phyloP scores from a whole-genome alignment of 2,797 vertebrate genomes.

The Melopsittacus undulatus region DNA sequence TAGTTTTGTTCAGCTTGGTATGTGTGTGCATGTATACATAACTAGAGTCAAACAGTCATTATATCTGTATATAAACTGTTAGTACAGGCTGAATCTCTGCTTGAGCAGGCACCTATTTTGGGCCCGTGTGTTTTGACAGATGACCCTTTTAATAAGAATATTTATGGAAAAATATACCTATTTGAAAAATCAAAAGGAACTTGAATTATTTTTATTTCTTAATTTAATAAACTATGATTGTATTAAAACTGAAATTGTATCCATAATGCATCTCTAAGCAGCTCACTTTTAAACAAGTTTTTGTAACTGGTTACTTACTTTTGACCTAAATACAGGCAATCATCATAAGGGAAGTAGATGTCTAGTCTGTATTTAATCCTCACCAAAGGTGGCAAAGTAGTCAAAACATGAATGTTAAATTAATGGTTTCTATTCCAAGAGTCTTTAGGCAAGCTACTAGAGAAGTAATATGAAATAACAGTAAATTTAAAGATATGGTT shows the following conservation, averaged over 20 bases:
- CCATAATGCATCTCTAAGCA: background rate
- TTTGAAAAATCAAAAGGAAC: background rate
- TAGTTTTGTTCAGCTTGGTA: background rate
- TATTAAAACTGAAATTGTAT: background rate
- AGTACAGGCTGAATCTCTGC: background rate
- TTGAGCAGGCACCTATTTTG: background rate
- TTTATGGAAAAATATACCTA: constrained; percentile 26
- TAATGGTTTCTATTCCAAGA: background rate
- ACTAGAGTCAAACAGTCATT: background rate
- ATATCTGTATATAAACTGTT: background rate
- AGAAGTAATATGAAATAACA: background rate
- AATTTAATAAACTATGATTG: background rate
- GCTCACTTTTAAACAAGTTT: background rate
- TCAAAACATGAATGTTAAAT: background rate
- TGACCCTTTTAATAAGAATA: background rate
- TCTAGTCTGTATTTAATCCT: background rate
- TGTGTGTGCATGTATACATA: background rate
- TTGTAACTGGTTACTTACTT: background rate
- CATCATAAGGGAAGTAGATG: background rate
- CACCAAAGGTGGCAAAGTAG: background rate
- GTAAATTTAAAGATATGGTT: background rate
- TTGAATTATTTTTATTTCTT: background rate
- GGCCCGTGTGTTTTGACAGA: constrained; percentile 10
- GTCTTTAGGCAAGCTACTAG: background rate
- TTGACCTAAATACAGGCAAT: background rate